These are phyloP conservation scores for Hoplodrina blanda DNA, from an alignment of 2,888 invertebrate genomes.

Conservation along the genomic window DNA sequence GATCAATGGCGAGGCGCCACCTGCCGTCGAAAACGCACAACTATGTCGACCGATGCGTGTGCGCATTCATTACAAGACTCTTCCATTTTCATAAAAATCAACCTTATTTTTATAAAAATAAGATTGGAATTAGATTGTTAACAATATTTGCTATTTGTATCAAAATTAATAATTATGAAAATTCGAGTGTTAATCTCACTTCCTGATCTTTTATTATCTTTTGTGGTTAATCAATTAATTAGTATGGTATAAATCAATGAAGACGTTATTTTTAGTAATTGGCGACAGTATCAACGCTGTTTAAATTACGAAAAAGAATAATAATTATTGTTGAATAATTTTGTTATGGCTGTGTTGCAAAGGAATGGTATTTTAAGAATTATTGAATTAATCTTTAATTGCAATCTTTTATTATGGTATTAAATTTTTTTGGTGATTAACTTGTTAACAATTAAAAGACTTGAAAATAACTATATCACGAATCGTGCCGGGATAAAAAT, in stretches of 20 bases:
- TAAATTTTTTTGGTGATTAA: background rate
- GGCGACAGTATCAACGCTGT: conserved; percentile 28
- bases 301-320: conserved; percentile 24
- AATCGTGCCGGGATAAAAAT: no score
- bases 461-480: background rate
- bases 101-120: conserved; percentile 23
- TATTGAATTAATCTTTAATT: background rate
- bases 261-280: conserved; percentile 57
- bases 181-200: conserved; percentile 55
- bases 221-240: conserved; percentile 64
- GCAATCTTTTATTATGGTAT: background rate
- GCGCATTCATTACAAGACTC: conserved; percentile 37
- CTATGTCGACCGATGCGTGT: conserved; percentile 60
- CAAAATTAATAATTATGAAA: conserved; percentile 57
- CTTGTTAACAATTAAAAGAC: background rate
- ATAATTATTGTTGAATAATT: background rate
- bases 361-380: background rate
- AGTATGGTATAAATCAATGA: conserved; percentile 62
- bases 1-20: conserved; percentile 80
- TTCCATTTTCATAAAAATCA: conserved; percentile 6
- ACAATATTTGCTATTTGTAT: conserved; percentile 29
- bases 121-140: conserved; percentile 16
- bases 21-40: conserved; percentile 73
- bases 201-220: conserved; percentile 59
- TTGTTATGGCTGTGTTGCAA: background rate